Conservation (phyloP, 2,888 invertebrate genomes). For the Epinotia ramella region DNA sequence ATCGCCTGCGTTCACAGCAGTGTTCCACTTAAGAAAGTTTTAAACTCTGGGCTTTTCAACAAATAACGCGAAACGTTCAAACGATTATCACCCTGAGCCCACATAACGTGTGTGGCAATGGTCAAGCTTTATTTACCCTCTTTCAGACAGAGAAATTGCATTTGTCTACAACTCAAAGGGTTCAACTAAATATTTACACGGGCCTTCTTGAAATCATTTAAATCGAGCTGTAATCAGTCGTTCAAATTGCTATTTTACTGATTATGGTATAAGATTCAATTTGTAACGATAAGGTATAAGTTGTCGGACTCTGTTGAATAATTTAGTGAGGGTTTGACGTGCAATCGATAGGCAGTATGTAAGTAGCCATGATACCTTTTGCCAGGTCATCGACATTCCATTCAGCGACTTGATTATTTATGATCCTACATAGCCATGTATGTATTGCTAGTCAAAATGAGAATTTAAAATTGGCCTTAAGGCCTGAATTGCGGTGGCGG, state of each 20-base stretch:
- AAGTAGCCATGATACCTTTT: neutral
- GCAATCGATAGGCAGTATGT: conserved; percentile 2
- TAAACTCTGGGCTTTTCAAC: too few species aligned
- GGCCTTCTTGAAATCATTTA: conserved; percentile 10
- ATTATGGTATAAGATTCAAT: neutral
- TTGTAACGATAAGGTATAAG: neutral
- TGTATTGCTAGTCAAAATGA: too few species aligned
- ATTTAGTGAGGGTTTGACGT: conserved; percentile 11
- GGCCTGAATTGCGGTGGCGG: too few species aligned
- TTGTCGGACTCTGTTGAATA: conserved; percentile 6
- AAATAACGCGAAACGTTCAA: too few species aligned
- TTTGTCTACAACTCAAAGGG: conserved; percentile 14
- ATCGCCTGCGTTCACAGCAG: too few species aligned
- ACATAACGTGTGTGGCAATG: neutral
- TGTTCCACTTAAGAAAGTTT: too few species aligned
- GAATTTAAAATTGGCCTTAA: too few species aligned
- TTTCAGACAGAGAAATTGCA: neutral
- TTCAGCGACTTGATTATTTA: neutral
- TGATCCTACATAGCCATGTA: too few species aligned
- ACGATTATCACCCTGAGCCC: too few species aligned
- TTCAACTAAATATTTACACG: conserved; percentile 28
- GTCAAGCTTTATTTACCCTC: neutral
- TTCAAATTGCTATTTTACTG: neutral
- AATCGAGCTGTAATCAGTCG: neutral
- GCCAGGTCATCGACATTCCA: neutral